Evolutionary conservation across 2,888 invertebrate genomes (phyloP).

Genomic region (Microplitis manilae): DNA sequence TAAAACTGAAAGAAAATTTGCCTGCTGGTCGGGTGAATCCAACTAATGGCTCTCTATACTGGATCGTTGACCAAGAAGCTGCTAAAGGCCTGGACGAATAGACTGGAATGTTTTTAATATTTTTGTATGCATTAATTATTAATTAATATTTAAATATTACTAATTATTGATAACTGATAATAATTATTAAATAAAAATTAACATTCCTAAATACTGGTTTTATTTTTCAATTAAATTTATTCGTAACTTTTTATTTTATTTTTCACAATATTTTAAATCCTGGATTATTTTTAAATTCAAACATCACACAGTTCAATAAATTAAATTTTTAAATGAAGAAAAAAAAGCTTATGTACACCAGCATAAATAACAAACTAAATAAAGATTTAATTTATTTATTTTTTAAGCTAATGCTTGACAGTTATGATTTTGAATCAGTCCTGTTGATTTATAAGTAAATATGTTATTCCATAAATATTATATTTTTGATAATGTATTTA

Average conservation of each 20-base stretch:
- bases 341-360: background rate
- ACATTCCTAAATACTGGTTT: slow-evolving; percentile 21
- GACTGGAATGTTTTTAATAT: slow-evolving; percentile 25
- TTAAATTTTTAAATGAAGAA: background rate
- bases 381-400: background rate
- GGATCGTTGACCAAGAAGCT: slow-evolving; percentile 70
- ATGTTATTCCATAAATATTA: background rate
- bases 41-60: slow-evolving; percentile 78
- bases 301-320: slow-evolving; percentile 5
- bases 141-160: slow-evolving; percentile 17
- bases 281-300: slow-evolving; percentile 27
- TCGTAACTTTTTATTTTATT: slow-evolving; percentile 7
- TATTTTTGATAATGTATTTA: background rate
- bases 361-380: background rate
- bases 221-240: background rate
- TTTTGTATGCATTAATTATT: background rate
- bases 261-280: slow-evolving; percentile 36
- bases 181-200: slow-evolving; percentile 5
- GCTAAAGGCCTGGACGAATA: slow-evolving; percentile 52
- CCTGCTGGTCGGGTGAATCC: slow-evolving; percentile 86
- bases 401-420: background rate
- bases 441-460: background rate
- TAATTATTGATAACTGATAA: background rate
- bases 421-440: background rate
- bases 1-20: slow-evolving; percentile 82